Evolutionary conservation across 2,113 vertebrate genomes (phyloP), one percentile per base, ranked within the genome.

Genomic region (Columbina picui): DNA sequence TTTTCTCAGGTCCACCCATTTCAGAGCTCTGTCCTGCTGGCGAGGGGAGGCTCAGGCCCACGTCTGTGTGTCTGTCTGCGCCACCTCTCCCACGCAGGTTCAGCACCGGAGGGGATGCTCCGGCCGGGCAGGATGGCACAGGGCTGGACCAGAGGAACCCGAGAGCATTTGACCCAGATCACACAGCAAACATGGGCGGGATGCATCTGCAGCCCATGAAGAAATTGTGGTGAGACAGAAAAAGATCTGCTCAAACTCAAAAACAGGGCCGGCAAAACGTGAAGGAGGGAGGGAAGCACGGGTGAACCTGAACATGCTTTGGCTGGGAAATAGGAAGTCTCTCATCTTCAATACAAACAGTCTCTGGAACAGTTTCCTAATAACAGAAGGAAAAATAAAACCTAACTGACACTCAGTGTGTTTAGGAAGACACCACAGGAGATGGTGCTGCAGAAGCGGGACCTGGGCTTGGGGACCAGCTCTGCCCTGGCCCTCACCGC

Each of bases 231-330:
- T 50, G 13, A 89, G 94, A 75, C 90, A 77, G 90, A 90, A 93
- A 97, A 93, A 95, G 78, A 90, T 57, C 90, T 53, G 92, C 79
- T 88, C 64, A 64, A 91, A 86, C 82, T 65, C 19, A 83, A 97
- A 92, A 36, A 7, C 85, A 77, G 75, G 75, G 61, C 67, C 85
- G 70, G 70, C 43, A 84, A 82, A 87, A 43, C 0, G 2, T 27
- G 81, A 52, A 78, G 53, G 82, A 16, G 61, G 84, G 39, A 94
- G 50, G 75, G 69, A 88, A 69, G 84, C 61, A 60, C 1, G 39
- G 65, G 23, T 5, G 87, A 85, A 87, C 82, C 88, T 68, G 84
- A 89, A 52, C 36, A 52, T 25, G 53, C 75, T 93, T 68, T 82
- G 90, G 70, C 90, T 90, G 67, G 70, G 57, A 94, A 87, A 60